These are phyloP conservation scores for Oriolus oriolus DNA, from an alignment of 2,113 vertebrate species.

Conservation along the genomic window DNA sequence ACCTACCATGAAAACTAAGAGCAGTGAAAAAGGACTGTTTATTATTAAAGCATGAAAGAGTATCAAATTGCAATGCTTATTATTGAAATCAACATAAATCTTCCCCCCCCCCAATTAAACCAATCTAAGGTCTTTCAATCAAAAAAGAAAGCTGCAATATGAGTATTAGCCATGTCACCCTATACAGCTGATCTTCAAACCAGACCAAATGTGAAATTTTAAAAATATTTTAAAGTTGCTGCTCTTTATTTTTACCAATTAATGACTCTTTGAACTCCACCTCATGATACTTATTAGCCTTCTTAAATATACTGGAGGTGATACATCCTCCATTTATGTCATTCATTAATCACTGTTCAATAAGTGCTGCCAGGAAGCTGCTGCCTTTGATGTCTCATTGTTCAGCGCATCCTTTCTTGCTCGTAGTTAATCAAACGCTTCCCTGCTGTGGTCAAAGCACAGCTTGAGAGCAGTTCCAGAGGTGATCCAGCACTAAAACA, in stretches of 20 bases:
- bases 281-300: slow-evolving; percentile 6
- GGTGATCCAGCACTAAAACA: slow-evolving; percentile 66
- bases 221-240: background rate
- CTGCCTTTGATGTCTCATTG: slow-evolving; percentile 79
- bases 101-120: background rate
- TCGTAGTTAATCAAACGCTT: slow-evolving; percentile 79
- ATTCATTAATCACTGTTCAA: slow-evolving; percentile 84
- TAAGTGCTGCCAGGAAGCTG: slow-evolving; percentile 79
- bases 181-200: background rate
- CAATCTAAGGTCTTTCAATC: background rate
- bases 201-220: background rate
- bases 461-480: slow-evolving; percentile 50
- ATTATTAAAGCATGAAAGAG: background rate
- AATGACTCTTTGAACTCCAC: slow-evolving; percentile 15
- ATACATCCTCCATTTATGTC: slow-evolving; percentile 54
- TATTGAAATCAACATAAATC: background rate
- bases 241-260: background rate
- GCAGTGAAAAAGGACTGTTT: background rate
- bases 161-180: background rate
- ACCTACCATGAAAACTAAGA: background rate
- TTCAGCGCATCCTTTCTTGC: slow-evolving; percentile 68
- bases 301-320: slow-evolving; percentile 21
- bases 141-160: background rate
- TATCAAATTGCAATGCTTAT: background rate
- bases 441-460: slow-evolving; percentile 73